Percentiles rank a stretch among this genome's conserved stretches.
Evolutionary conservation across 2,113 vertebrate species (phyloP).

Genomic region (Furnarius figulus): DNA sequence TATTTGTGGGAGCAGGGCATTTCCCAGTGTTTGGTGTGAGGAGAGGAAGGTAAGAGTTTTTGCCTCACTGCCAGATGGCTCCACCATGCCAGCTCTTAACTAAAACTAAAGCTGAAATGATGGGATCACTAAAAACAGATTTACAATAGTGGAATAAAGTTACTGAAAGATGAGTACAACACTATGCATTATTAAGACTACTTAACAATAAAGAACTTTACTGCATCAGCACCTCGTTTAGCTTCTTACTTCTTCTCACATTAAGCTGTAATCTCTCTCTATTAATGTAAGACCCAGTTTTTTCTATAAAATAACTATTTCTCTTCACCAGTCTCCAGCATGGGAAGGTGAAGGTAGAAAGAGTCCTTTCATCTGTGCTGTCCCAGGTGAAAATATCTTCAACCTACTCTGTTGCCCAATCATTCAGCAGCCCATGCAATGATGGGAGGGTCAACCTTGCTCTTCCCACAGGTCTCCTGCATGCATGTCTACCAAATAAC

Average conservation of each 20-base stretch:
- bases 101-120: background rate
- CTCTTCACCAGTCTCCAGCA: background rate
- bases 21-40: background rate
- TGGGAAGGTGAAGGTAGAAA: background rate
- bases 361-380: background rate
- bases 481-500: background rate
- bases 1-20: background rate
- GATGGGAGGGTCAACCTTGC: background rate
- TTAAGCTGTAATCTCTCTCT: constrained; percentile 6
- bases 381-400: background rate
- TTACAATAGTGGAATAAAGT: constrained; percentile 24
- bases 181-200: background rate
- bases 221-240: background rate
- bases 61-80: background rate
- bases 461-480: background rate
- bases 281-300: background rate
- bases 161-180: background rate
- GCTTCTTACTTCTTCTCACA: background rate
- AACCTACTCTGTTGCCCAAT: background rate
- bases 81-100: background rate
- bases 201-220: constrained; percentile 16
- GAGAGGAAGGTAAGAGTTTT: background rate
- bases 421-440: background rate
- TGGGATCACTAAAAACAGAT: background rate
- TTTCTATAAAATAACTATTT: background rate